phyloP scores from a whole-genome alignment of 2,113 vertebrate species.

The Leptosomus discolor region DNA sequence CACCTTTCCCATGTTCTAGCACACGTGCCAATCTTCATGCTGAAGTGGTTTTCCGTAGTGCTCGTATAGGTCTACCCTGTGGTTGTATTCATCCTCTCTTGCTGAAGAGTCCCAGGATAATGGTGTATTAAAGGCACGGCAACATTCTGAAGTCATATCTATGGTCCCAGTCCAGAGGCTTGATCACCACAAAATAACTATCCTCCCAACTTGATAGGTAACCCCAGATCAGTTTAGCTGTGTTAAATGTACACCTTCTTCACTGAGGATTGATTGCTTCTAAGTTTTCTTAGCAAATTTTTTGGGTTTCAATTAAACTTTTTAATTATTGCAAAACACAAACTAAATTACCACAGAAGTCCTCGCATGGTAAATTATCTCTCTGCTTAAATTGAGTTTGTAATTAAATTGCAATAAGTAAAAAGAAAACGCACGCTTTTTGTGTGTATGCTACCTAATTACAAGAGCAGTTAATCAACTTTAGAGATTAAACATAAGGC shows the following conservation, averaged over 20 bases:
- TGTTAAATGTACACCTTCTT: not conserved
- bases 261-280: not conserved
- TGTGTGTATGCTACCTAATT: not conserved
- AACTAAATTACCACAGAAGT: not conserved
- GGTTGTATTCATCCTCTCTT: not conserved
- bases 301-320: not conserved
- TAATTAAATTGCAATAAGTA: not conserved
- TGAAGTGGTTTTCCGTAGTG: not conserved
- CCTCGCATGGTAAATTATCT: not conserved
- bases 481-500: not conserved
- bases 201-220: not conserved
- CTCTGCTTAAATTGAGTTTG: not conserved
- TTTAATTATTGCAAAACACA: not conserved
- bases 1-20: not conserved
- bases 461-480: not conserved
- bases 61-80: not conserved
- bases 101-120: not conserved
- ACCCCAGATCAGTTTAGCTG: not conserved
- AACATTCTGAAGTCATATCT: not conserved
- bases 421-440: not conserved
- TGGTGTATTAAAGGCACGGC: not conserved
- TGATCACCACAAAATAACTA: not conserved
- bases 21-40: not conserved
- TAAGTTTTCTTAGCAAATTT: not conserved
- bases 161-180: not conserved